Conservation (phyloP, 2,797 vertebrate genomes). For the Tauraco hartlaubi region DNA sequence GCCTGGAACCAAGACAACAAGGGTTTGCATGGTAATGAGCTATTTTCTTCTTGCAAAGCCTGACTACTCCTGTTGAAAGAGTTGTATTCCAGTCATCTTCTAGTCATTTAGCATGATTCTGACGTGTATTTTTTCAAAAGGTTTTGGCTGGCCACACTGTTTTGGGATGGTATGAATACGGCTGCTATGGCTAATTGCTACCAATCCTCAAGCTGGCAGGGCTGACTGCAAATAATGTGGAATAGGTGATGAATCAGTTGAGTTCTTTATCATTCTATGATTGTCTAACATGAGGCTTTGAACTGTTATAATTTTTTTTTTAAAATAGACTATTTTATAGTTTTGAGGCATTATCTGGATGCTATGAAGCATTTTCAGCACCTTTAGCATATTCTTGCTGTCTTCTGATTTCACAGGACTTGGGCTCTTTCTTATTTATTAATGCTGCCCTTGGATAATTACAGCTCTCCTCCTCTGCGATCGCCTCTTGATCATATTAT, state of each 20-base stretch:
- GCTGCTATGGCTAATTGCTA: background rate
- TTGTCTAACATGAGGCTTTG: background rate
- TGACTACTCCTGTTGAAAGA: background rate
- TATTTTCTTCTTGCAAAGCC: conserved; percentile 13
- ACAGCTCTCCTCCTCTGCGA: background rate
- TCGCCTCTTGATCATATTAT: conserved; percentile 8
- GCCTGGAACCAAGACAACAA: conserved; percentile 35
- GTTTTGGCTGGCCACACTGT: background rate
- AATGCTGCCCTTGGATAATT: conserved; percentile 36
- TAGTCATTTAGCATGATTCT: background rate
- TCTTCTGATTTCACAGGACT: background rate
- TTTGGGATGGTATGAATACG: background rate
- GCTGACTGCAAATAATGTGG: background rate
- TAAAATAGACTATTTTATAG: background rate
- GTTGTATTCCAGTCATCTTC: background rate
- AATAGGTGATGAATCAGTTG: background rate
- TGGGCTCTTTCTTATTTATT: conserved; percentile 29
- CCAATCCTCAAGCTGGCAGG: background rate
- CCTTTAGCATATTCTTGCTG: background rate
- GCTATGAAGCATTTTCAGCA: background rate
- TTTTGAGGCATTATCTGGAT: background rate
- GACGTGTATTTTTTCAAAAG: background rate
- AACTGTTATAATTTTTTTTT: background rate
- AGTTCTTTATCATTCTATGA: background rate
- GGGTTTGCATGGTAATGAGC: conserved; percentile 8